Percentiles rank a stretch among this genome's conserved stretches.
Conservation (phyloP, 2,113 vertebrate species). For the Piprites chloris region DNA sequence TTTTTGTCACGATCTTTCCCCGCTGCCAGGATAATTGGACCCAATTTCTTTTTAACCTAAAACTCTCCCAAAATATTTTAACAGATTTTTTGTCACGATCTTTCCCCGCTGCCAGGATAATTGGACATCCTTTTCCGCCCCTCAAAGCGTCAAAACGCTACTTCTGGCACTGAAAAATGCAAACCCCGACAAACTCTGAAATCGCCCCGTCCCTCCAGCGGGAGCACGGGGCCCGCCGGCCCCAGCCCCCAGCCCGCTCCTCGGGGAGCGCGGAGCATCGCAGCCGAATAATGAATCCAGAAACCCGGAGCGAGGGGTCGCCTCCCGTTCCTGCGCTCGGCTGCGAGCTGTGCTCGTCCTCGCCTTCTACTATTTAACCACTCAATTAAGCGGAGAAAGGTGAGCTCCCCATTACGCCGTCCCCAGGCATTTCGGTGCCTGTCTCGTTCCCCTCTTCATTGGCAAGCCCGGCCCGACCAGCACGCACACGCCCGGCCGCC, state of each 20-base stretch:
- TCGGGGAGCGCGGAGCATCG: neutral
- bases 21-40: neutral
- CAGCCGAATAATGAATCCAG: neutral
- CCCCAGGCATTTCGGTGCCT: constrained; percentile 55
- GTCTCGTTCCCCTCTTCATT: constrained; percentile 76
- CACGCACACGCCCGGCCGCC: constrained; percentile 74
- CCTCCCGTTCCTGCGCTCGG: neutral
- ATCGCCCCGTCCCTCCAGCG: neutral
- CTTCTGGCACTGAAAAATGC: neutral
- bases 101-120: neutral
- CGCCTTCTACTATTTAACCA: constrained; percentile 40
- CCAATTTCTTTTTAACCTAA: neutral
- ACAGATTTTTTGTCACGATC: neutral
- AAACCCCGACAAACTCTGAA: neutral
- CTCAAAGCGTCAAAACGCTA: neutral
- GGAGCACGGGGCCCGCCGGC: neutral
- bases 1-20: neutral
- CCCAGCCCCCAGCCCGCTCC: neutral
- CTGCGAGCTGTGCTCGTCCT: constrained; percentile 27
- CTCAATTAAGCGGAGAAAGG: constrained; percentile 59
- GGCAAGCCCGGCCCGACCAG: constrained; percentile 74
- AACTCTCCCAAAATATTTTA: neutral
- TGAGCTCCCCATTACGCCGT: constrained; percentile 18
- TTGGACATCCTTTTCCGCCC: neutral
- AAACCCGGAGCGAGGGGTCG: constrained; percentile 12